Percentiles rank a stretch among this genome's conserved stretches.
Evolutionary conservation across 1,140 invertebrate species (phyloP).

Genomic region (Steinernema feltiae): DNA sequence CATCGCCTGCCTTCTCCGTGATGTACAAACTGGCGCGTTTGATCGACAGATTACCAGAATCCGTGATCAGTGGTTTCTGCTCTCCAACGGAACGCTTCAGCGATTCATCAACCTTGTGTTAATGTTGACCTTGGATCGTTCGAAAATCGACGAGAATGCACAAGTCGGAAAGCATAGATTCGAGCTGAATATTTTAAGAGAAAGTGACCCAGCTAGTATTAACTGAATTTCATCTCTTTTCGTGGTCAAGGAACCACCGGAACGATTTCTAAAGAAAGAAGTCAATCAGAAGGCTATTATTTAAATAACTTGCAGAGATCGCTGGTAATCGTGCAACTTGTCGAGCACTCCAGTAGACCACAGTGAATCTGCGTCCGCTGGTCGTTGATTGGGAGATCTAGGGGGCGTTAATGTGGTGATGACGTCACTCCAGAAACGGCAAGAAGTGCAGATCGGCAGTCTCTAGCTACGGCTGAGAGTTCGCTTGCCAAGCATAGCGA

Average conservation of each 20-base stretch:
- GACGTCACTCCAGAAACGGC: not conserved
- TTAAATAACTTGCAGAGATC: slow-evolving; percentile 24
- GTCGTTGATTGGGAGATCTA: not conserved
- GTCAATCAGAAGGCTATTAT: not conserved
- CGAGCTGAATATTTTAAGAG: slow-evolving; percentile 32
- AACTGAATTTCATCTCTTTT: slow-evolving; percentile 17
- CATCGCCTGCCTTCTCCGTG: slow-evolving; percentile 32
- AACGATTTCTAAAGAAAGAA: slow-evolving; percentile 17
- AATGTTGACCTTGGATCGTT: slow-evolving; percentile 17
- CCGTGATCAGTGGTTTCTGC: slow-evolving; percentile 18
- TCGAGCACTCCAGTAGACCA: slow-evolving; percentile 39
- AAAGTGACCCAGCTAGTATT: not conserved
- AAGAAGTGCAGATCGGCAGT: not conserved
- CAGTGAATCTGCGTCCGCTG: not conserved
- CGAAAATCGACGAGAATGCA: slow-evolving; percentile 29
- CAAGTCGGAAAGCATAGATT: slow-evolving; percentile 24
- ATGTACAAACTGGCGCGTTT: slow-evolving; percentile 43
- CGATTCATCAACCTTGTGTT: slow-evolving; percentile 15
- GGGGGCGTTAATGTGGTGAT: not conserved
- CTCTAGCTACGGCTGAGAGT: slow-evolving; percentile 10
- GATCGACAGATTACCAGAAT: slow-evolving; percentile 25
- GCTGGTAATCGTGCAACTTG: slow-evolving; percentile 41
- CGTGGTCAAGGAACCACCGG: not conserved
- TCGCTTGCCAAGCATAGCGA: slow-evolving; percentile 43
- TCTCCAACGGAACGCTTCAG: not conserved